Percentiles rank a stretch among this genome's conserved stretches.
Evolutionary conservation across 2,888 invertebrate genomes (phyloP).

Genomic region (Dryomyza anilis): DNA sequence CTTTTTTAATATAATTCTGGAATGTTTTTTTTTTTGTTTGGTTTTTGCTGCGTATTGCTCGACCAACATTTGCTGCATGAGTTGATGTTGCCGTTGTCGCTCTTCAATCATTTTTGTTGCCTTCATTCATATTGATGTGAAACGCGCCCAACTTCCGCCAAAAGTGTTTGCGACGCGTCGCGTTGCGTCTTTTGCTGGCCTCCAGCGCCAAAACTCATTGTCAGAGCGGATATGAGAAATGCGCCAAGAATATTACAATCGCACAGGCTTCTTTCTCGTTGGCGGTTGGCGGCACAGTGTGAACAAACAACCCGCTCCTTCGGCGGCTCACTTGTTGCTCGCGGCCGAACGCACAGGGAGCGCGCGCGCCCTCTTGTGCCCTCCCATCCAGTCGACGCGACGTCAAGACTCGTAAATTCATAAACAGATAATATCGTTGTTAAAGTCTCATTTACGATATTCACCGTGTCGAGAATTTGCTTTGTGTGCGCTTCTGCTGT

Average conservation of each 20-base stretch:
- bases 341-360: too few relatives aligned
- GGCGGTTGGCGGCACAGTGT: conserved; percentile 7
- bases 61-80: not conserved
- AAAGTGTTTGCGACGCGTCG: not conserved
- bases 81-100: not conserved
- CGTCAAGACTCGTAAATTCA: conserved; percentile 30
- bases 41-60: too few relatives aligned
- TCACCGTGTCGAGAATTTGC: not conserved
- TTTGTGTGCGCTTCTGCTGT: not conserved
- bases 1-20: too few relatives aligned
- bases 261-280: not conserved
- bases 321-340: conserved; percentile 6
- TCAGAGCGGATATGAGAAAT: conserved; percentile 53
- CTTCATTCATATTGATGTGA: not conserved
- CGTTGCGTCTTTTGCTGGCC: not conserved
- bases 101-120: not conserved
- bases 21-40: too few relatives aligned
- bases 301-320: not conserved
- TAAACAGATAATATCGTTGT: conserved; percentile 33
- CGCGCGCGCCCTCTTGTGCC: too few relatives aligned
- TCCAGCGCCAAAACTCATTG: conserved; percentile 35
- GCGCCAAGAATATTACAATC: conserved; percentile 27
- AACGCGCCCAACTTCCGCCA: conserved; percentile 9
- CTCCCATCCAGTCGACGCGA: not conserved
- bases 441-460: conserved; percentile 42